A percentile compares a stretch with the other conserved stretches of the same genome.
Conservation (phyloP, 2,888 invertebrate species). For the Thera britannica region DNA sequence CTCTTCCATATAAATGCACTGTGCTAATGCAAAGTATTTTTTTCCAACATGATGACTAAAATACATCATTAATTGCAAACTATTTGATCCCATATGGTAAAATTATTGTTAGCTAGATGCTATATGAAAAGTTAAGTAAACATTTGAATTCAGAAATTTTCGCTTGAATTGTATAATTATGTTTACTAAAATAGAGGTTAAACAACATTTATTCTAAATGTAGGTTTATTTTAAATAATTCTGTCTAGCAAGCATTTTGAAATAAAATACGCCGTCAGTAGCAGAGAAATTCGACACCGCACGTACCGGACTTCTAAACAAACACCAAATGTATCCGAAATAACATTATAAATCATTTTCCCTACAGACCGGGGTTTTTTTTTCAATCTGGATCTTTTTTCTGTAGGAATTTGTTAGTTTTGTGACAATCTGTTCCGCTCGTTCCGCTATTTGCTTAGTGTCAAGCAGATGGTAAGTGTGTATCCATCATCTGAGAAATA, state of each 20-base stretch:
- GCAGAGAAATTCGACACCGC: constrained; percentile 63
- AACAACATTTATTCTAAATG: neutral
- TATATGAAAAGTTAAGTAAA: too few relatives aligned
- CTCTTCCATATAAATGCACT: too few relatives aligned
- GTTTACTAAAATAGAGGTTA: too few relatives aligned
- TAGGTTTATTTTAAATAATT: constrained; percentile 4
- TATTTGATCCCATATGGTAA: too few relatives aligned
- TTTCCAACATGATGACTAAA: too few relatives aligned
- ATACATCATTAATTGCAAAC: too few relatives aligned
- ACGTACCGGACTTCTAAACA: constrained; percentile 61
- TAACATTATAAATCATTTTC: constrained; percentile 82
- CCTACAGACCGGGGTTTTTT: constrained; percentile 55
- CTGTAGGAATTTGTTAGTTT: constrained; percentile 78
- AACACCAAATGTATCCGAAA: constrained; percentile 80
- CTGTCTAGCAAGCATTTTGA: constrained; percentile 45
- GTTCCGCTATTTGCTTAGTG: constrained; percentile 83
- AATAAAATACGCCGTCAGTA: constrained; percentile 56
- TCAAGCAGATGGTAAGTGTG: constrained; percentile 73
- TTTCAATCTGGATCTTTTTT: constrained; percentile 66
- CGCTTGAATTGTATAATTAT: too few relatives aligned
- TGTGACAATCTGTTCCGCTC: constrained; percentile 84
- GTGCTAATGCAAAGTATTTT: too few relatives aligned
- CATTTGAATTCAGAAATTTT: too few relatives aligned
- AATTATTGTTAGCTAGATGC: too few relatives aligned
- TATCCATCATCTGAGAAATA: constrained; percentile 75